These are phyloP conservation scores for Euplexia lucipara DNA, from an alignment of 2,888 invertebrate species.

Conservation along the genomic window DNA sequence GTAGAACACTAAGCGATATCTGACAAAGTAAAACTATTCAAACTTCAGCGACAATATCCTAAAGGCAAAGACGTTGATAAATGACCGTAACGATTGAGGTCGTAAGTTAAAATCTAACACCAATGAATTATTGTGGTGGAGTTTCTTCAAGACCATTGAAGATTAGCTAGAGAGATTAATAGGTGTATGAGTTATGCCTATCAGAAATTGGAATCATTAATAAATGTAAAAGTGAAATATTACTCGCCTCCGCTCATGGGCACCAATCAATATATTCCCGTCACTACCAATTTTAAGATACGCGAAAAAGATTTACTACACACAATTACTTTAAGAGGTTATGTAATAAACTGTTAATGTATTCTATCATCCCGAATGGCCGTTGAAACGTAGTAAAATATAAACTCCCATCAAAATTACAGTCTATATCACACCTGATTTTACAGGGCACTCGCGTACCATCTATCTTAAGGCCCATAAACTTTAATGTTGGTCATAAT, in stretches of 20 bases:
- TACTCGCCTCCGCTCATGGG: not conserved
- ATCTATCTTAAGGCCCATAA: slow-evolving; percentile 59
- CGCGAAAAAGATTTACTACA: slow-evolving; percentile 8
- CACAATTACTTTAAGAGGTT: slow-evolving; percentile 20
- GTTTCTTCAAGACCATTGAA: slow-evolving; percentile 14
- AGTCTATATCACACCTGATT: slow-evolving; percentile 58
- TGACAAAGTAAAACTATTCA: slow-evolving; percentile 47
- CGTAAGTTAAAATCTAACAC: slow-evolving; percentile 45
- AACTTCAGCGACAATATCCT: slow-evolving; percentile 45
- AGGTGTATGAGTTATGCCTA: slow-evolving; percentile 17
- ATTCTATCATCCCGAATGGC: slow-evolving; percentile 33
- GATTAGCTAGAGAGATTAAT: slow-evolving; percentile 13
- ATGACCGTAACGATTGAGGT: slow-evolving; percentile 41
- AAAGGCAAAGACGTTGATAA: slow-evolving; percentile 46
- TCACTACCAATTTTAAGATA: slow-evolving; percentile 12
- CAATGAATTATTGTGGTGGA: slow-evolving; percentile 41
- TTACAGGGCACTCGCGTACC: slow-evolving; percentile 41
- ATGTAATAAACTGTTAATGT: slow-evolving; percentile 38
- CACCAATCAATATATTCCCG: slow-evolving; percentile 22
- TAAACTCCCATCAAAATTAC: slow-evolving; percentile 55
- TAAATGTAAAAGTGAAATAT: slow-evolving; percentile 14
- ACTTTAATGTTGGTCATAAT: slow-evolving; percentile 60
- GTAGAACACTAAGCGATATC: slow-evolving; percentile 13
- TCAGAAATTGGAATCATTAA: slow-evolving; percentile 16
- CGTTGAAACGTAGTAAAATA: slow-evolving; percentile 33